Conservation (phyloP, 2,888 invertebrate species). For the Hyposoter didymator region DNA sequence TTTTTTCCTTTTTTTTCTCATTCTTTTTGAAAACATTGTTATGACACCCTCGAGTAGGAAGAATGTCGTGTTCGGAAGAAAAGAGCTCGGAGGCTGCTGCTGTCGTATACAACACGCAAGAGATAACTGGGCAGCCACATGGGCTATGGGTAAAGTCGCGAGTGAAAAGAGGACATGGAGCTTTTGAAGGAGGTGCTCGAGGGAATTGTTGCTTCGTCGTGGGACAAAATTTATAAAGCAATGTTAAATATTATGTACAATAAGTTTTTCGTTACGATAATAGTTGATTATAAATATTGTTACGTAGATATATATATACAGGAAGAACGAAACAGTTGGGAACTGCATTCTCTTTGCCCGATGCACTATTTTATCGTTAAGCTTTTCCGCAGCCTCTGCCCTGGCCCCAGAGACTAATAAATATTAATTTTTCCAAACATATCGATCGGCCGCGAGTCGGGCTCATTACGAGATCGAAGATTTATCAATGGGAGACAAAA, state of each 20-base stretch:
- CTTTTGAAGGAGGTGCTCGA: slow-evolving; percentile 4
- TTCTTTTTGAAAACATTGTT: slow-evolving; percentile 8
- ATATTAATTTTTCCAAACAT: slow-evolving; percentile 34
- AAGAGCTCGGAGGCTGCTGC: not conserved
- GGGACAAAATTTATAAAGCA: slow-evolving; percentile 55
- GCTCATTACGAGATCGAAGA: slow-evolving; percentile 39
- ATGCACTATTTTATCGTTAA: slow-evolving; percentile 58
- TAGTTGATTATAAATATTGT: slow-evolving; percentile 44
- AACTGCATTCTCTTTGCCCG: slow-evolving; percentile 6
- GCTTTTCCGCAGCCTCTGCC: slow-evolving; percentile 13
- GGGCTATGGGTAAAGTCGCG: slow-evolving; percentile 12
- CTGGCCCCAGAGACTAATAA: slow-evolving; percentile 38
- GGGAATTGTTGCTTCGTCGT: slow-evolving; percentile 9
- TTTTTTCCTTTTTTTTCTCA: not conserved
- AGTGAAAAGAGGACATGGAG: slow-evolving; percentile 16
- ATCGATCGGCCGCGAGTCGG: not conserved
- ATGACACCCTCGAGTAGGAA: slow-evolving; percentile 41
- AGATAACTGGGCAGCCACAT: not conserved
- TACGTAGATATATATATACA: not conserved
- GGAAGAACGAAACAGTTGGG: not conserved
- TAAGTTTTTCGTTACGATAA: slow-evolving; percentile 51
- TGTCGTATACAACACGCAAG: slow-evolving; percentile 19
- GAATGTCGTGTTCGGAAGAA: slow-evolving; percentile 16
- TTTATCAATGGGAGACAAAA: not conserved
- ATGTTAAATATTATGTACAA: slow-evolving; percentile 52